phyloP scores from a whole-genome alignment of 1,140 invertebrate genomes.

The Ostrea denselamellosa region DNA sequence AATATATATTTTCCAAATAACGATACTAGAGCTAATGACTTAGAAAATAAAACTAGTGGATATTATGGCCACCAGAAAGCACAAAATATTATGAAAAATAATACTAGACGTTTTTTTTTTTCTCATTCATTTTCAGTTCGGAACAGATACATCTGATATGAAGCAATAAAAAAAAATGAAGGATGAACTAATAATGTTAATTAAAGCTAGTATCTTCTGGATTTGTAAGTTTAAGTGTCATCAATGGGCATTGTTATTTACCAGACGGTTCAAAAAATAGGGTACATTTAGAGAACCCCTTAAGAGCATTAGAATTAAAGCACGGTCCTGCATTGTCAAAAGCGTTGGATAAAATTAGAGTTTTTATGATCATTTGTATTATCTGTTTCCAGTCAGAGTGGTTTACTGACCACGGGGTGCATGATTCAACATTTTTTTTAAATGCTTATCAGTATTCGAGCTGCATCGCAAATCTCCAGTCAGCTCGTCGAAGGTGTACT shows the following conservation, averaged over 20 bases:
- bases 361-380: constrained; percentile 10
- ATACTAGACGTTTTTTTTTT: no score
- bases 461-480: not conserved
- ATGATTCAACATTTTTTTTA: not conserved
- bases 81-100: no score
- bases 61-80: no score
- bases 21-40: not conserved
- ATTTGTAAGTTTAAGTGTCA: no score
- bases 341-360: constrained; percentile 3
- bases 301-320: constrained; percentile 40
- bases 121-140: no score
- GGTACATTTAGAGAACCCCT: not conserved
- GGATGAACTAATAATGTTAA: no score
- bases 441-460: not conserved
- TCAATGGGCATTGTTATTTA: no score
- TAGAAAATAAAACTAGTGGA: no score
- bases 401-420: constrained; percentile 32
- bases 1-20: not conserved
- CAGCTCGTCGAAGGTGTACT: no score
- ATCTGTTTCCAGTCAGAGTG: not conserved
- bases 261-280: not conserved
- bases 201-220: no score
- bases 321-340: constrained; percentile 19
- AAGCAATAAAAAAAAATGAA: no score
- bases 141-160: no score